Evolutionary conservation across 2,888 invertebrate species (phyloP).

Genomic region (Apoderus coryli): DNA sequence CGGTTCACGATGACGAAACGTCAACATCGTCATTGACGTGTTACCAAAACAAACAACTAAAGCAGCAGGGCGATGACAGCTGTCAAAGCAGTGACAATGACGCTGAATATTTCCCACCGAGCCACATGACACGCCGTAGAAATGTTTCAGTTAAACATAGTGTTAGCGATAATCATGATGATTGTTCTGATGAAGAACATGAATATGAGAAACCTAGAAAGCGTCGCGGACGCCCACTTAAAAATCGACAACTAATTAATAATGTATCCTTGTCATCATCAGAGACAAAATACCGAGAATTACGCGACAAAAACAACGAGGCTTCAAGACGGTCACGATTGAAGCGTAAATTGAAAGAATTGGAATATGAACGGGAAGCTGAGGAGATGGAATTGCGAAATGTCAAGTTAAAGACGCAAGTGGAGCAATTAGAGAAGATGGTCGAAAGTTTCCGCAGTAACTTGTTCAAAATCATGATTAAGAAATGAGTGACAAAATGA

Average conservation of each 20-base stretch:
- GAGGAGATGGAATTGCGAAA: constrained; percentile 46
- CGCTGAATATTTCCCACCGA: no score
- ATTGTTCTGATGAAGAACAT: no score
- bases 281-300: constrained; percentile 45
- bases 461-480: constrained; percentile 48
- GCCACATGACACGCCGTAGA: no score
- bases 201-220: constrained; percentile 11
- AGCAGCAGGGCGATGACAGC: no score
- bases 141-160: no score
- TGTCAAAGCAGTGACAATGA: no score
- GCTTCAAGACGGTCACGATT: constrained; percentile 60
- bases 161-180: no score
- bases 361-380: constrained; percentile 32
- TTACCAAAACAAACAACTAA: no score
- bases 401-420: constrained; percentile 46
- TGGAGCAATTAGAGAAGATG: constrained; percentile 51
- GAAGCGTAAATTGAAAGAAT: constrained; percentile 49
- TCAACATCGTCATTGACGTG: no score
- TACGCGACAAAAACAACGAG: constrained; percentile 64
- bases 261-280: no score
- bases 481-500: no score
- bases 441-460: constrained; percentile 49
- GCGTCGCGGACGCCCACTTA: constrained; percentile 38
- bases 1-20: no score
- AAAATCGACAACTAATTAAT: constrained; percentile 29